These are phyloP conservation scores for Parazoanthus swiftii DNA, from an alignment of 92 coral and sea anemone species.

Conservation along the genomic window DNA sequence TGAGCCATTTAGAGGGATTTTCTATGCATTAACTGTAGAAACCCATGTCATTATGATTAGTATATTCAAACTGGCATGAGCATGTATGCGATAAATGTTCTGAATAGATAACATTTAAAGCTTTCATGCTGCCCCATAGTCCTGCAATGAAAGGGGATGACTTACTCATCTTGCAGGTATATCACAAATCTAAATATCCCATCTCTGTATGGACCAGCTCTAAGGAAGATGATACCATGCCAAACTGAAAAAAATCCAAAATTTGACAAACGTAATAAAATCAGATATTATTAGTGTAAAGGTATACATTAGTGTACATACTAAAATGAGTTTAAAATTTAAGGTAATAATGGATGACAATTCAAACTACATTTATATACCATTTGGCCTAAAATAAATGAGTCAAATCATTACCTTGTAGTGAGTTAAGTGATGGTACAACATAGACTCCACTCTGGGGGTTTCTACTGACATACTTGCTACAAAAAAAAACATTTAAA, in stretches of 20 bases:
- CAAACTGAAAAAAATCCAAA: slow-evolving; percentile 67
- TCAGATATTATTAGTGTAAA: too few species aligned
- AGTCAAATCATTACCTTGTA: slow-evolving; percentile 65
- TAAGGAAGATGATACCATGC: slow-evolving; percentile 90
- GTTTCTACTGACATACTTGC: slow-evolving; percentile 75
- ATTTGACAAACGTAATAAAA: not conserved
- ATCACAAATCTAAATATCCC: slow-evolving; percentile 91
- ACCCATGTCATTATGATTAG: too few species aligned
- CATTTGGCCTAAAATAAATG: not conserved
- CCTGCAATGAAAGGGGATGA: not conserved
- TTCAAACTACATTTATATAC: not conserved
- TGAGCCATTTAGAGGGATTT: too few species aligned
- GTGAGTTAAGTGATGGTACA: slow-evolving; percentile 78
- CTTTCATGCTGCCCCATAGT: too few species aligned
- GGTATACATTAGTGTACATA: too few species aligned
- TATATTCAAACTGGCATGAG: too few species aligned
- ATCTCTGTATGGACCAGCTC: slow-evolving; percentile 93
- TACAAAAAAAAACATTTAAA: slow-evolving; percentile 30
- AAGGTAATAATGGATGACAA: not conserved
- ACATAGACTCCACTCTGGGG: slow-evolving; percentile 91
- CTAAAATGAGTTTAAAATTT: not conserved
- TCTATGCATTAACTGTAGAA: too few species aligned
- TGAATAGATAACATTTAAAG: too few species aligned
- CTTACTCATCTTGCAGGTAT: slow-evolving; percentile 89
- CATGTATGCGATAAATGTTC: too few species aligned